Conservation (phyloP, 2,113 vertebrate species). For the Crotalus helleri region DNA sequence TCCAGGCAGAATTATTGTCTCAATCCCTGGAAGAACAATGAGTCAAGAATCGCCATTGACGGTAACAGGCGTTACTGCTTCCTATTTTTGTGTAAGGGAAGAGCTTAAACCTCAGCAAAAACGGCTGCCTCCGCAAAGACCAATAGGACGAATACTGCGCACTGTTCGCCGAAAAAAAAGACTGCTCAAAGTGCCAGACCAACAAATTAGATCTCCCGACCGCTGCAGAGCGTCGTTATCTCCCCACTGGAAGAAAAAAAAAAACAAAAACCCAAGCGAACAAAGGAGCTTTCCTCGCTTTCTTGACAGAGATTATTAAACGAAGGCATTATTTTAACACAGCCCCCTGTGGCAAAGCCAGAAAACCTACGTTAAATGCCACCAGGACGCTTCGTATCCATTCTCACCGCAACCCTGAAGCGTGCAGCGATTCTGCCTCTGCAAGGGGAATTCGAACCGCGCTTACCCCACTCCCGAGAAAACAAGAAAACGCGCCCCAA, state of each 20-base stretch:
- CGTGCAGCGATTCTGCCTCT: neutral
- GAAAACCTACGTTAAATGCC: neutral
- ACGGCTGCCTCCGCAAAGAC: neutral
- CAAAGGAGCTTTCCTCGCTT: neutral
- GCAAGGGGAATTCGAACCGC: neutral
- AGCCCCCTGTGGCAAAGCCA: neutral
- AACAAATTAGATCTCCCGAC: neutral
- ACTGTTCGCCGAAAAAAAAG: neutral
- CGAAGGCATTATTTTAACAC: neutral
- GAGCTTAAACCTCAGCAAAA: neutral
- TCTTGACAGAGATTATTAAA: neutral
- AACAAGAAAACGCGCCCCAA: neutral
- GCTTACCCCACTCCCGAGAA: neutral
- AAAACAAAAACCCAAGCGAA: neutral
- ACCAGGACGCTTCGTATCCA: neutral
- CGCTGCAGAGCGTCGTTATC: neutral
- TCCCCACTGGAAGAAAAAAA: neutral
- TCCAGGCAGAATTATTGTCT: neutral
- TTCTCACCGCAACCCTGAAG: neutral
- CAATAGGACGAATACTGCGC: neutral
- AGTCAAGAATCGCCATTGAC: neutral
- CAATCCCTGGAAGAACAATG: neutral
- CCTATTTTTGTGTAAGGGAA: neutral
- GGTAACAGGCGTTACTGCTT: neutral
- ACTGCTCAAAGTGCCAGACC: neutral